Evolutionary conservation across 2,113 vertebrate species (phyloP).

Genomic region (Apus apus): DNA sequence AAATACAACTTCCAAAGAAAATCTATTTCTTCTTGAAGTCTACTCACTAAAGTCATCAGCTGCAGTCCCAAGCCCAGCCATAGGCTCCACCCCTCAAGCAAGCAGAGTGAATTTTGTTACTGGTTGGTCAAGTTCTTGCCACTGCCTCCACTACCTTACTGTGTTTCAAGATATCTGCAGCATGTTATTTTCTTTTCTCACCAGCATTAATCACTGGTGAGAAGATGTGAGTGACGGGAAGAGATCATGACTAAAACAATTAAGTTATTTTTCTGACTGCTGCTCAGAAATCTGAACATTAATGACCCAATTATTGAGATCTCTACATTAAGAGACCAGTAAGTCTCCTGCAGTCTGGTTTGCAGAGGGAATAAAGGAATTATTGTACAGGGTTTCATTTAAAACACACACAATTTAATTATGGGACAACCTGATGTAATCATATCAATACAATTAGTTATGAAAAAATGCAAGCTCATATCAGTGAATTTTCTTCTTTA

Average conservation of each 20-base stretch:
- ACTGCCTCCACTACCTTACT: not conserved
- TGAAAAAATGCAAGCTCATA: not conserved
- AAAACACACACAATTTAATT: not conserved
- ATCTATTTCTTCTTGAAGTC: not conserved
- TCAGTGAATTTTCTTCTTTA: not conserved
- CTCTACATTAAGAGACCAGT: not conserved
- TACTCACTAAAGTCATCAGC: not conserved
- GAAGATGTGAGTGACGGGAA: not conserved
- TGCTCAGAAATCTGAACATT: not conserved
- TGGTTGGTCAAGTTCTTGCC: not conserved
- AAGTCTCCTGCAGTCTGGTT: not conserved
- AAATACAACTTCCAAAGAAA: not conserved
- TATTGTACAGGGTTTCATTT: not conserved
- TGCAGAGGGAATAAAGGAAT: not conserved
- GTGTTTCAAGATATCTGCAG: not conserved
- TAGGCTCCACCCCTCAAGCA: fast-evolving
- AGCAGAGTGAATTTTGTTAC: not conserved
- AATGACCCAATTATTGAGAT: not conserved
- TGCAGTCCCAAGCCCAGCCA: not conserved
- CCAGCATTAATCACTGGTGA: not conserved
- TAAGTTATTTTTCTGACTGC: not conserved
- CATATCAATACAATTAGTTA: not conserved
- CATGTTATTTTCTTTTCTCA: not conserved
- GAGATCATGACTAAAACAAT: not conserved
- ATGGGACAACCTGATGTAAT: not conserved